These are phyloP conservation scores for Drosophila acutilabella DNA, from an alignment of 2,888 invertebrate species.

Conservation along the genomic window DNA sequence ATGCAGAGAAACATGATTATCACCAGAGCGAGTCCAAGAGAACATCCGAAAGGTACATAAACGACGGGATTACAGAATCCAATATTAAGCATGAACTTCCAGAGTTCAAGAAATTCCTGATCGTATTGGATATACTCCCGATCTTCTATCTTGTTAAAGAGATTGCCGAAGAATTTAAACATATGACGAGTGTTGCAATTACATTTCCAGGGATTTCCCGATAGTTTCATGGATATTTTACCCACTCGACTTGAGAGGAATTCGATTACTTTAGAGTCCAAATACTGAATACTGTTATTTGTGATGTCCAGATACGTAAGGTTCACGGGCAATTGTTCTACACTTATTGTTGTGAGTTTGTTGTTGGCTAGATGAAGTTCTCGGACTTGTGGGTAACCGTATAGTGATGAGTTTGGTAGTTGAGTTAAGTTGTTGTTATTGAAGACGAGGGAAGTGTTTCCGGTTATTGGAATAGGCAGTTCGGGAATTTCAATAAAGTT, in stretches of 20 bases:
- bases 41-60: background rate
- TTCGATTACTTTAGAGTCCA: background rate
- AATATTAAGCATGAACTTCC: background rate
- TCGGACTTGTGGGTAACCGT: conserved; percentile 1
- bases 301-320: background rate
- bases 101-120: background rate
- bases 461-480: background rate
- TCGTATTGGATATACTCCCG: background rate
- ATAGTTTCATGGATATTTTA: background rate
- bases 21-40: background rate
- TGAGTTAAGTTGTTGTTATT: background rate
- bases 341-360: background rate
- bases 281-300: background rate
- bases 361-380: conserved; percentile 3
- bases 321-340: background rate
- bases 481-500: background rate
- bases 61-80: background rate
- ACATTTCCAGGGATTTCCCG: background rate
- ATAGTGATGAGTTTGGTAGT: conserved; percentile 6
- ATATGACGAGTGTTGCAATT: background rate
- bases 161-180: background rate
- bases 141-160: background rate
- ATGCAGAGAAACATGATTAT: conserved; percentile 4
- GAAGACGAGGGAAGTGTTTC: background rate
- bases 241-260: background rate